Evolutionary conservation across 1,140 invertebrate species (phyloP), one percentile per base, ranked within the genome.

Genomic region (Diachasmimorpha longicaudata): DNA sequence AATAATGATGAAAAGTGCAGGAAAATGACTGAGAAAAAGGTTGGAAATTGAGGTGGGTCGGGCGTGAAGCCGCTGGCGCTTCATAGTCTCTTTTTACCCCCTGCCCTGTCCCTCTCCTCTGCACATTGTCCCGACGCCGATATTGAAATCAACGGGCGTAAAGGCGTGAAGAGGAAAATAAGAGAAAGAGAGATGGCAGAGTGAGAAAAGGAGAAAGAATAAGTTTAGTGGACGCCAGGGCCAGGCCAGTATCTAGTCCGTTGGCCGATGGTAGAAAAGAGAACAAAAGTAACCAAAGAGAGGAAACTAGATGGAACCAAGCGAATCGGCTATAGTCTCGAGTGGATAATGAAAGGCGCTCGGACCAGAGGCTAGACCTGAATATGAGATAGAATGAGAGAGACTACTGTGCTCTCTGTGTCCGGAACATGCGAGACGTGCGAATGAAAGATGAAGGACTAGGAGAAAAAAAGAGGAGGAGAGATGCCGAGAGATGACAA

Each of bases 61-160:
- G 69, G 69, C 68, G 67, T 77, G 70, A 58, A 72, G 73, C 37
- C 36, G 36, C 68, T 71, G 66, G 63, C 74, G 68, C 52, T 63
- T 52, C 63, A 44, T 74, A 58, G 31, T 21, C 70, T 31, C 69
- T 71, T 48, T 37, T 48, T 25, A 48, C 31, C 36, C 36, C 42
- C 31, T 75, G 48, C 44, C 14, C 48, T 1, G 42, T 52, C 31
- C 36, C 66, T 6, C 37, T 44, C 74, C 31, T 52, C 36, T 58
- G 31, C 58, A 44, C 58, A 44, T 72, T 39, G 55, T 73, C 36
- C 55, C 48, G n/a, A 23, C 58, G 77, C 55, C 71, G 71, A 80
- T 79, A 81, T 81, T 81, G 77, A 82, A 81, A 79, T 81, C 81
- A 80, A 82, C 80, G 79, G 76, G 74, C 66, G 77, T 80, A 80